Evolutionary conservation across 2,888 invertebrate species (phyloP).

Genomic region (Idaea biselata): DNA sequence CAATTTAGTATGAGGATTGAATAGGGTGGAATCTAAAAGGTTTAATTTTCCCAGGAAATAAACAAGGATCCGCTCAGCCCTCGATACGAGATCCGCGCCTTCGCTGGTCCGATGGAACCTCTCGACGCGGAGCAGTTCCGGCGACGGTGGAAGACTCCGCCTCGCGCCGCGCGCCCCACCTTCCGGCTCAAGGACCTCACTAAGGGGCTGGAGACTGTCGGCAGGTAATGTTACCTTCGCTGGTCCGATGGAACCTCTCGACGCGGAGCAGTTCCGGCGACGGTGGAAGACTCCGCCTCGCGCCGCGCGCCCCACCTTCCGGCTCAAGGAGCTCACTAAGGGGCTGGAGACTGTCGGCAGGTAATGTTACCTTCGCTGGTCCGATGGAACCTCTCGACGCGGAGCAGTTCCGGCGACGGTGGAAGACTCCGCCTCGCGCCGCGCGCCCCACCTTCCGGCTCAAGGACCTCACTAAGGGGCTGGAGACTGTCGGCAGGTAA

Average conservation of each 20-base stretch:
- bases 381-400: background rate
- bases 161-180: constrained; percentile 46
- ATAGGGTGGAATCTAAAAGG: too few species aligned
- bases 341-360: constrained; percentile 93
- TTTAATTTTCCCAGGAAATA: constrained; percentile 71
- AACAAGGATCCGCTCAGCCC: constrained; percentile 85
- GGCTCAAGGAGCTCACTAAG: constrained; percentile 89
- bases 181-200: constrained; percentile 86
- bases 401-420: constrained; percentile 78
- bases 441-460: constrained; percentile 69
- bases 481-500: constrained; percentile 90
- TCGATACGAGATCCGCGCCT: constrained; percentile 88
- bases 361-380: constrained; percentile 40
- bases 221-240: constrained; percentile 72
- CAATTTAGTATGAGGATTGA: too few species aligned
- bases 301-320: constrained; percentile 46
- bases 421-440: constrained; percentile 62
- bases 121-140: constrained; percentile 86
- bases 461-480: constrained; percentile 90
- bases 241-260: background rate
- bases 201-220: constrained; percentile 94
- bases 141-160: constrained; percentile 91
- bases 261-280: constrained; percentile 55
- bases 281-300: constrained; percentile 80
- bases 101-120: constrained; percentile 95